Base-by-base conservation (phyloP, 1,140 invertebrate genomes). In the Glossosoma conforme region DNA sequence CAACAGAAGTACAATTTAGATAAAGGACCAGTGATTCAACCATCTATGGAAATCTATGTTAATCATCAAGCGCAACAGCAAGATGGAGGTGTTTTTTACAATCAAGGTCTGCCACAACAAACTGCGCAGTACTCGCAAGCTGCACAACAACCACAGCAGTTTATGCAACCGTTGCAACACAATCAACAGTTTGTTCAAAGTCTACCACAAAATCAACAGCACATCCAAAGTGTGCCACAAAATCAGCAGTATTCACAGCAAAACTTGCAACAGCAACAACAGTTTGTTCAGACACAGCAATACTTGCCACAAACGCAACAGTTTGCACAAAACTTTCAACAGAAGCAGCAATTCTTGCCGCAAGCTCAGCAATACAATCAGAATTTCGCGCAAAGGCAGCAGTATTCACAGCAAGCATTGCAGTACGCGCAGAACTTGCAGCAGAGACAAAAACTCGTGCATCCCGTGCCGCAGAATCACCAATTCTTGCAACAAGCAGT, bases 41-140 rank as follows among this genome's bases (percentile, higher is more conserved):
- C 58, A 9, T 63, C 60, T 14, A 61, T 59, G 50, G 55, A 61
- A 40, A 57, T 54, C 13, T 57, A 56, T 40, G 47, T 52, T 3
- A 51, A 46, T 22, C 56, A 58, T 21, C 52, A 58, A 35, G 21
- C 40, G 8, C 44, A 36, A 32, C 54, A 51, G 20, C n/a, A n/a
- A 43, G 37, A 22, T 21, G 17, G 21, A 10, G 44, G 44, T n/a
- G 20, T 41, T 22, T 43, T 35, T 8, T 53, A 58, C 32, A 50
- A 42, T 25, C 56, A 53, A 13, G 20, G 10, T 11, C 40, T 36
- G 14, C 43, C 24, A 6, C 44, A 46, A 14, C 41, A 51, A 4
- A n/a, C n/a, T n/a, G 18, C 25, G 3, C 47, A 49, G 35, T 42
- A 50, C 19, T 15, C n/a, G n/a, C 32, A 33, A 33, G 32, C 42